Conservation (phyloP, 2,888 invertebrate species). For the Agrilus cyanescens region DNA sequence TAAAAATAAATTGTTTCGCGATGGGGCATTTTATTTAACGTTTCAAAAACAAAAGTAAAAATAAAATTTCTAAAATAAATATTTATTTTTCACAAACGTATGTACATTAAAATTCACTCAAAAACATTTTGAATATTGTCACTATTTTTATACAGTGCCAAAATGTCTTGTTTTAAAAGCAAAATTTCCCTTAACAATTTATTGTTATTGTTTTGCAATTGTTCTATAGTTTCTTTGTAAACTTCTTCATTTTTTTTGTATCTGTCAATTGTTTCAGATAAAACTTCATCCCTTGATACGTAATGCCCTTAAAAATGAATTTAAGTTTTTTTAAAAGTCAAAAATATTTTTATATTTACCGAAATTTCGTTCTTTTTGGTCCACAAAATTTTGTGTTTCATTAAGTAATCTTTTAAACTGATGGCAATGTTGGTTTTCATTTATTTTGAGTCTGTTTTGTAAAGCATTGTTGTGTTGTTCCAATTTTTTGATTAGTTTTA, state of each 20-base stretch:
- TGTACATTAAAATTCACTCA: no score
- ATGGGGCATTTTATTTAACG: no score
- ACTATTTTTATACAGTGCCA: no score
- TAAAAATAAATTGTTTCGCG: no score
- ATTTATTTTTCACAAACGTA: no score
- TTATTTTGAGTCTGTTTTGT: conserved; percentile 1
- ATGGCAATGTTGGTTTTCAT: conserved; percentile 4
- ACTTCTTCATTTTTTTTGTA: conserved; percentile 11
- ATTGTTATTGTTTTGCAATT: conserved; percentile 12
- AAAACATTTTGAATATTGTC: no score
- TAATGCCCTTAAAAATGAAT: conserved; percentile 10
- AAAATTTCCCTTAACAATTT: conserved; percentile 10
- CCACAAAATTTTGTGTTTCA: conserved; percentile 5
- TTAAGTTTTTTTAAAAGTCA: background rate
- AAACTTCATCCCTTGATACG: conserved; percentile 4
- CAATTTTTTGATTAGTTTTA: background rate
- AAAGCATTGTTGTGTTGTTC: background rate
- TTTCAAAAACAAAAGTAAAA: no score
- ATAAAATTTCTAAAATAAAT: no score
- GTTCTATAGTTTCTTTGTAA: conserved; percentile 12
- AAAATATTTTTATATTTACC: conserved; percentile 4
- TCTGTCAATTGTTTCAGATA: conserved; percentile 5
- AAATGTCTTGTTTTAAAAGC: conserved; percentile 8
- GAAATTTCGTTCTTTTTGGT: conserved; percentile 5
- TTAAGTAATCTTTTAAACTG: conserved; percentile 1